Conservation (phyloP, 2,113 vertebrate species). For the Stigmatopora argus region DNA sequence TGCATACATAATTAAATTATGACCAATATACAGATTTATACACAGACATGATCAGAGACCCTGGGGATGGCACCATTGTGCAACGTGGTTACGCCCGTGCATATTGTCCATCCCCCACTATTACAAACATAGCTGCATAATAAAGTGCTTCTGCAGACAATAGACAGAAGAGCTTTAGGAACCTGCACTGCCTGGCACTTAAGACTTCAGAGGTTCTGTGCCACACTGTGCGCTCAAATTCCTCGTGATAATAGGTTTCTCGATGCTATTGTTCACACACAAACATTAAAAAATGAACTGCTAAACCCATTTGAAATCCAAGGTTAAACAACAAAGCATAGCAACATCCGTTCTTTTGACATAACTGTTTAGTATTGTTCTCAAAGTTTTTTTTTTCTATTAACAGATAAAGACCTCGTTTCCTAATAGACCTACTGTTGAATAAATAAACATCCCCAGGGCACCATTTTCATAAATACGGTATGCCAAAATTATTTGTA, state of each 20-base stretch:
- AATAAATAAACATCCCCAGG: neutral
- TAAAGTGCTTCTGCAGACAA: conserved; percentile 56
- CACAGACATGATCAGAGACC: conserved; percentile 10
- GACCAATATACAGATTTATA: neutral
- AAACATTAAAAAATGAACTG: neutral
- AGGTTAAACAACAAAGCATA: neutral
- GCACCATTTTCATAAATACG: neutral
- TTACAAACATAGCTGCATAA: conserved; percentile 56
- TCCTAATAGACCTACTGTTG: neutral
- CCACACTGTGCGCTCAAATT: conserved; percentile 1
- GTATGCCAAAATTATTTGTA: neutral
- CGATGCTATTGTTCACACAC: too few species aligned
- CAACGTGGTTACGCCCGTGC: conserved; percentile 11
- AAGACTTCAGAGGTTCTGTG: neutral
- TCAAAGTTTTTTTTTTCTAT: neutral
- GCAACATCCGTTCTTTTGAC: neutral
- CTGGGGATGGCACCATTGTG: conserved; percentile 35
- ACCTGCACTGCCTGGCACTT: conserved; percentile 46
- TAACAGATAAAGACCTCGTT: neutral
- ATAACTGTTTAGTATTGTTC: neutral
- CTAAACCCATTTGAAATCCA: neutral
- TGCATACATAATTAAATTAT: neutral
- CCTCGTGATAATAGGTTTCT: too few species aligned
- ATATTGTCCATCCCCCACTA: conserved; percentile 33
- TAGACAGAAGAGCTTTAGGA: conserved; percentile 46